Percentiles rank a stretch among this genome's conserved stretches.
These are phyloP conservation scores for Xestia c-nigrum DNA, from an alignment of 2,888 invertebrate genomes.

Conservation along the genomic window DNA sequence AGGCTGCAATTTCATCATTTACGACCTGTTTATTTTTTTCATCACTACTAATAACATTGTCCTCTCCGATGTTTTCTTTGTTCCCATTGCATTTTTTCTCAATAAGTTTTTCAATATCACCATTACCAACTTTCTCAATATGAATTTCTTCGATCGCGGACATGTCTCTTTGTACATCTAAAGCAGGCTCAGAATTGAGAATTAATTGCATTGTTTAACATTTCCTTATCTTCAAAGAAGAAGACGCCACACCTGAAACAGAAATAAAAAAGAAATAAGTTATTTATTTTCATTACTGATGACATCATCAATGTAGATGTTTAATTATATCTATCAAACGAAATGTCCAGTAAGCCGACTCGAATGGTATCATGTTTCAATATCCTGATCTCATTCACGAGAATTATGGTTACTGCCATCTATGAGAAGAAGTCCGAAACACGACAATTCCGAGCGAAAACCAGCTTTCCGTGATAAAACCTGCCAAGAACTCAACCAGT, in stretches of 20 bases:
- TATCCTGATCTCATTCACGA: background rate
- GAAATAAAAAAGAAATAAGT: constrained; percentile 49
- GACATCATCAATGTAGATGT: constrained; percentile 3
- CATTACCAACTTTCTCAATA: constrained; percentile 70
- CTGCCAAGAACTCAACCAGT: constrained; percentile 11
- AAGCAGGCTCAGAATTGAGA: constrained; percentile 76
- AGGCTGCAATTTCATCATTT: constrained; percentile 26
- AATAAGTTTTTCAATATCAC: constrained; percentile 67
- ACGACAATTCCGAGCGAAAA: background rate
- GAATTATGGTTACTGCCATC: constrained; percentile 20
- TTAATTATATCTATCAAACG: background rate
- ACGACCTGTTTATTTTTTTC: constrained; percentile 48
- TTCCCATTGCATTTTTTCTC: constrained; percentile 68
- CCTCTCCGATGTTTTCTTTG: constrained; percentile 69
- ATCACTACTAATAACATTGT: constrained; percentile 57
- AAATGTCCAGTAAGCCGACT: constrained; percentile 5
- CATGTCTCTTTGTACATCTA: constrained; percentile 80
- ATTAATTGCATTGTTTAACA: constrained; percentile 87
- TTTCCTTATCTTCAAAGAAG: constrained; percentile 72
- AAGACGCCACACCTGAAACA: constrained; percentile 74
- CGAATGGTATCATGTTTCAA: background rate
- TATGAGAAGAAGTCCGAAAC: constrained; percentile 6
- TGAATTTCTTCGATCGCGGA: constrained; percentile 75
- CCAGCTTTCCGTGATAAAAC: background rate
- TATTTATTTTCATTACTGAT: constrained; percentile 20